Percentiles rank a stretch among this genome's conserved stretches.
Evolutionary conservation across 2,113 vertebrate species (phyloP).

Genomic region (Pseudopodoces humilis): DNA sequence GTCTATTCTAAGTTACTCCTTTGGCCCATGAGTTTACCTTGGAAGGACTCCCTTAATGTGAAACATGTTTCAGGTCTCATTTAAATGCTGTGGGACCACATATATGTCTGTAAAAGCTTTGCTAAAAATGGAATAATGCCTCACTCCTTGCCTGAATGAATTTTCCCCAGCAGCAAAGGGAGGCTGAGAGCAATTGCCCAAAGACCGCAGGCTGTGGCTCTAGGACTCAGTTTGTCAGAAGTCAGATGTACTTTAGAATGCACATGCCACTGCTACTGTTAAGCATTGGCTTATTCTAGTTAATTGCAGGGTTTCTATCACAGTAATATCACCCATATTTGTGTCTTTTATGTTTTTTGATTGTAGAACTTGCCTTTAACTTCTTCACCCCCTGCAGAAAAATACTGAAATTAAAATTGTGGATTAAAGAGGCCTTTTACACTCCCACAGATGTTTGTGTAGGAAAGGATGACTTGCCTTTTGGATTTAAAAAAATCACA

Average conservation of each 20-base stretch:
- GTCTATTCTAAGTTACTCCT: not conserved
- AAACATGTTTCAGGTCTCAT: not conserved
- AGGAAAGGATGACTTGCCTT: not conserved
- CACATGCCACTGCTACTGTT: not conserved
- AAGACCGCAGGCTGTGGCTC: not conserved
- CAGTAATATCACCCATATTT: not conserved
- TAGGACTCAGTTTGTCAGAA: not conserved
- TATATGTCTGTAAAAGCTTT: not conserved
- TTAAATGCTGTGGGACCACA: not conserved
- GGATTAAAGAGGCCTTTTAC: not conserved
- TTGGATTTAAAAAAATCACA: slow-evolving; percentile 5
- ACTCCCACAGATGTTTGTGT: slow-evolving; percentile 20
- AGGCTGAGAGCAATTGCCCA: not conserved
- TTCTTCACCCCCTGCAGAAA: not conserved
- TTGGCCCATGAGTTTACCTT: not conserved
- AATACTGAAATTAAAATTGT: not conserved
- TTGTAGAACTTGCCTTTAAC: not conserved
- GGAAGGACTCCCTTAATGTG: not conserved
- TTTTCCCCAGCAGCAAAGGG: not conserved
- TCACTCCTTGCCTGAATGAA: not conserved
- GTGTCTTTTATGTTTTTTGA: not conserved
- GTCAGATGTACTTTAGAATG: not conserved
- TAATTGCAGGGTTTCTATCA: not conserved
- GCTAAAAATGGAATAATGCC: not conserved
- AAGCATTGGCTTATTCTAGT: not conserved